phyloP scores from a whole-genome alignment of 2,888 invertebrate species.

The Lacanobia oleracea region DNA sequence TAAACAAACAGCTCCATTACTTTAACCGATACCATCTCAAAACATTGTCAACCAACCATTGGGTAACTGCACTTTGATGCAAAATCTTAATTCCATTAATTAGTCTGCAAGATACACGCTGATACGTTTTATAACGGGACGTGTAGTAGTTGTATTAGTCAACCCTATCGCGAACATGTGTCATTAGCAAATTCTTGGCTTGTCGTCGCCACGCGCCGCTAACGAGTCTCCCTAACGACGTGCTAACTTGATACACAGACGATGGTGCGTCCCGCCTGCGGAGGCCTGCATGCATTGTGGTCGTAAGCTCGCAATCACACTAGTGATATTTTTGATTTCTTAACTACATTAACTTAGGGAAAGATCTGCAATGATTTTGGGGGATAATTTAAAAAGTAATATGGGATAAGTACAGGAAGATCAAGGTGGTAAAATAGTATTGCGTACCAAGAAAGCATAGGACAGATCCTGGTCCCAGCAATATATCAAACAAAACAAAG shows the following conservation, averaged over 20 bases:
- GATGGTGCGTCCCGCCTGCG: conserved; percentile 65
- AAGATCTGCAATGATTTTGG: no score
- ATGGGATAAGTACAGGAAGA: no score
- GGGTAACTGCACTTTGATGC: conserved; percentile 29
- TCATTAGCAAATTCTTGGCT: conserved; percentile 89
- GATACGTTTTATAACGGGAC: conserved; percentile 57
- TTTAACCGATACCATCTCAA: conserved; percentile 1
- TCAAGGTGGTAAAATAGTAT: no score
- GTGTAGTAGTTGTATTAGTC: conserved; percentile 46
- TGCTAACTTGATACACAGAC: conserved; percentile 86
- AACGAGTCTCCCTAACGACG: conserved; percentile 89
- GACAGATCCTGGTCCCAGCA: no score
- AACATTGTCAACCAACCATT: conserved; percentile 9
- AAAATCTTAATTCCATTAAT: conserved; percentile 58
- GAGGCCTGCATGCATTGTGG: conserved; percentile 64
- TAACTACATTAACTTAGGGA: no score
- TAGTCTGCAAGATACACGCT: conserved; percentile 39
- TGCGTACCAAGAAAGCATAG: no score
- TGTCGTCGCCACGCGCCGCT: conserved; percentile 87
- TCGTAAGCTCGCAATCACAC: conserved; percentile 35
- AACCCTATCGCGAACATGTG: conserved; percentile 77
- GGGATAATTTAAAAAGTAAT: no score
- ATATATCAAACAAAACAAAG: no score
- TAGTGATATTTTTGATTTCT: conserved; percentile 20
- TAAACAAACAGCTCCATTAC: neutral